Base-by-base conservation (phyloP, 2,888 invertebrate species). In the Ectemnius lituratus region DNA sequence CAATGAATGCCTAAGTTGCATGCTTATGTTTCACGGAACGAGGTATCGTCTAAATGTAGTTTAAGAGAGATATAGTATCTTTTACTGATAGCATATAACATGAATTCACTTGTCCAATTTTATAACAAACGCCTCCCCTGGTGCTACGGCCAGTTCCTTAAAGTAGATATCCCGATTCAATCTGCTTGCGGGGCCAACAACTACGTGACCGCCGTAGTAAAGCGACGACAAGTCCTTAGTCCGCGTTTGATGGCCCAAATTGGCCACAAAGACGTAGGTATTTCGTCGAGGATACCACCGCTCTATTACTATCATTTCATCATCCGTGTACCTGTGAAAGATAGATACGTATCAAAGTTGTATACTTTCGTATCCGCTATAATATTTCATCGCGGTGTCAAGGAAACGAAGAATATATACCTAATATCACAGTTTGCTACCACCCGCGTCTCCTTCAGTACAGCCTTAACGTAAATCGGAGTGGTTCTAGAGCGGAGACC, bases 251-350 rank as follows among this genome's bases (percentile, higher is more conserved):
- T 89, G 91, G 0, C 95, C 95, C 2, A 96, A 92, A 91, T 97
- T 97, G 1, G 94, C 94, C 0, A 96, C 93, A 73, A 95, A 94
- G 0, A 96, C 95, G 86, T 95, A 96, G 0, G 95, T 94, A 86
- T 95, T 95, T 71, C 95, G 93, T 16, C 97, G 93, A 0, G 96
- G 96, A 90, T 94, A 96, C 93, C 94, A 95, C 60, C 97, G 92
- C 87, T 97, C 96, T 18, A 96, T 93, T 2, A 97, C 91, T 60
- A 96, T 92, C 69, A 93, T 86, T 85, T 94, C 93, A 59, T 94
- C 93, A 52, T 93, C 92, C 28, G 93, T 93, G 86, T 94, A 93
- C 73, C 94, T 91, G 70, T 3, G 80, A 75, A 67, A 49, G 72
- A 28, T 2, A 56, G 46, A 57, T 47, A 4, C 6, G 11, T 37